Evolutionary conservation across 2,797 vertebrate genomes (phyloP), one percentile per base, ranked within the genome.

Genomic region (Centropyge bicolor): DNA sequence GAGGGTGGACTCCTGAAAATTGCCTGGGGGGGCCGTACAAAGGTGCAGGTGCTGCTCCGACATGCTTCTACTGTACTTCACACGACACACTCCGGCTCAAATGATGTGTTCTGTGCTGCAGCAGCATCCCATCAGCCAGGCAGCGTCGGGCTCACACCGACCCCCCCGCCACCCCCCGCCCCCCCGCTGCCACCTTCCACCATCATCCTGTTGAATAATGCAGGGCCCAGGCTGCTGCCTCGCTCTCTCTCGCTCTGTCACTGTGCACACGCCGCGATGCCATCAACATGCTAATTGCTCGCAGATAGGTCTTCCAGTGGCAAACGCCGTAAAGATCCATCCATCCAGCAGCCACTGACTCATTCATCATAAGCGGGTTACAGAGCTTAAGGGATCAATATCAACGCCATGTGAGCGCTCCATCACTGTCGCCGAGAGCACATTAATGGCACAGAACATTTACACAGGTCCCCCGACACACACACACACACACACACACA

Each of bases 171-270:
- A n/a, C n/a, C n/a, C n/a, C n/a, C n/a, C n/a, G 70, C 83, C 80
- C 82, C 80, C 71, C 84, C 68, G 87, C 27, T 31, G 27, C 79
- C 86, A 85, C 70, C 83, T 71, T 62, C 83, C 66, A 17, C 81
- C 1, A 80, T 90, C 88, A 78, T 90, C 87, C 91, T 90, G 87
- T 69, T 94, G 91, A 94, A 94, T 92, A 92, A 94, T 94, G 91
- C 90, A 93, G 70, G 51, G 70, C 27, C 20, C 14, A 63, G 71
- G 52, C 74, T 55, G 63, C 76, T 80, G 27, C 27, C 83, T 80
- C 43, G 66, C 60, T 64, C 80, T 62, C 77, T 66, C 76, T 81
- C 83, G 36, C 88, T 87, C 82, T 64, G 74, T 82, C 64, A 74
- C 55, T 65, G 71, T 46, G 59, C 36, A 56, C 10, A 41, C 61